phyloP scores from a whole-genome alignment of 2,113 vertebrate species.

The Pyxicephalus adspersus region DNA sequence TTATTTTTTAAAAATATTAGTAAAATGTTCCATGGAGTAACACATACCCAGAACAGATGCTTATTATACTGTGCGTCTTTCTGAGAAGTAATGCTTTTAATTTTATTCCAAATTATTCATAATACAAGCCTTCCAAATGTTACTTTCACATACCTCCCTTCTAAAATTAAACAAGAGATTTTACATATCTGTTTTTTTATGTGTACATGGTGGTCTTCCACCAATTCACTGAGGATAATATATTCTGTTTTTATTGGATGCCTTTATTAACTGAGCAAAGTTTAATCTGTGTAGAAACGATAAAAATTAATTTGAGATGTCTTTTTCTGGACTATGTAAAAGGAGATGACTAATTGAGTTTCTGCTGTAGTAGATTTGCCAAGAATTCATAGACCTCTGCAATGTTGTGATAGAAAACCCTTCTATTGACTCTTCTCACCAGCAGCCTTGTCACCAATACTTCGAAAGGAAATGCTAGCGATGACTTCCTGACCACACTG shows the following conservation, averaged over 20 bases:
- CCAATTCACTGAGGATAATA: not conserved
- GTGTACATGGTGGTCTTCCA: not conserved
- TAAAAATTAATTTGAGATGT: not conserved
- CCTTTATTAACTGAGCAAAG: not conserved
- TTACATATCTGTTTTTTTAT: not conserved
- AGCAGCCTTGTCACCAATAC: not conserved
- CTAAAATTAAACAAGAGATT: too few species aligned
- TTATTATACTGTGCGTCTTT: not conserved
- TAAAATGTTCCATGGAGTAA: not conserved
- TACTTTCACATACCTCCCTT: too few species aligned
- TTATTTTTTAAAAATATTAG: too few species aligned
- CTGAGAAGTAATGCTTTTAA: not conserved
- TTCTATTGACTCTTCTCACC: conserved; percentile 7
- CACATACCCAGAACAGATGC: not conserved
- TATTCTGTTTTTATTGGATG: not conserved
- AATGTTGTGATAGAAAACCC: not conserved
- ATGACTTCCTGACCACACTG: conserved; percentile 31
- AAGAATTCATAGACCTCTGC: conserved; percentile 1
- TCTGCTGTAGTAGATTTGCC: not conserved
- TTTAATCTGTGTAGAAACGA: not conserved
- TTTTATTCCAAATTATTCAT: too few species aligned
- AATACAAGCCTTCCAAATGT: too few species aligned
- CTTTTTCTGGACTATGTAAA: conserved; percentile 10
- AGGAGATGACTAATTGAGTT: not conserved
- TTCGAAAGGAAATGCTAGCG: not conserved